These are phyloP conservation scores for Notolepis coatsorum DNA, from an alignment of 2,797 vertebrate species.

Conservation along the genomic window DNA sequence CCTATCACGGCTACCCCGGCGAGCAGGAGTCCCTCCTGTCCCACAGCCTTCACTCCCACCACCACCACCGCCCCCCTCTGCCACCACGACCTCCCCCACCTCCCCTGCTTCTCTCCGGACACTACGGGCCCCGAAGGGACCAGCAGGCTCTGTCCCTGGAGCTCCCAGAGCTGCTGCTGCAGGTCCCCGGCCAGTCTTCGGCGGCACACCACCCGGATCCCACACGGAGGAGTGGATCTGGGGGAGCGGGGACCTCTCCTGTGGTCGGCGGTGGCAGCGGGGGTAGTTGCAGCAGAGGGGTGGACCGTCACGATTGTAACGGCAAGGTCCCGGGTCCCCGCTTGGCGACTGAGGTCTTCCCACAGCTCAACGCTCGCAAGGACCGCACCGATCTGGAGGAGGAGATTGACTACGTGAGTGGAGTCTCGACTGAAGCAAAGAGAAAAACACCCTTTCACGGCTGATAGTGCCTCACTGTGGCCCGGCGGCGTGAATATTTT, in stretches of 20 bases:
- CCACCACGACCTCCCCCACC: constrained; percentile 56
- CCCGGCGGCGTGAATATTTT: too few relatives aligned
- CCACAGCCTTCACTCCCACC: constrained; percentile 57
- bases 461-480: too few relatives aligned
- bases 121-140: constrained; percentile 70
- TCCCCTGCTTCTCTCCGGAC: constrained; percentile 59
- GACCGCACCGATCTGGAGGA: constrained; percentile 89
- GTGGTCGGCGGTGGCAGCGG: constrained; percentile 41
- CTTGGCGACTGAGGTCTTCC: constrained; percentile 88
- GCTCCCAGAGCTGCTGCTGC: constrained; percentile 84
- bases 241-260: constrained; percentile 39
- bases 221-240: constrained; percentile 70
- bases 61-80: too few relatives aligned
- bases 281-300: constrained; percentile 31
- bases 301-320: constrained; percentile 89
- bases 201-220: constrained; percentile 53
- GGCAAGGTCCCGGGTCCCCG: constrained; percentile 86
- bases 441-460: not conserved
- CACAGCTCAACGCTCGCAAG: constrained; percentile 89
- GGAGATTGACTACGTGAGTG: constrained; percentile 94
- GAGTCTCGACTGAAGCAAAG: too few relatives aligned
- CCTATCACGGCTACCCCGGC: constrained; percentile 68
- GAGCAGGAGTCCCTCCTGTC: constrained; percentile 94
- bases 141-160: constrained; percentile 92
- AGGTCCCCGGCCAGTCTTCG: constrained; percentile 47